Evolutionary conservation across 2,888 invertebrate genomes (phyloP).

Genomic region (Pterostichus niger): DNA sequence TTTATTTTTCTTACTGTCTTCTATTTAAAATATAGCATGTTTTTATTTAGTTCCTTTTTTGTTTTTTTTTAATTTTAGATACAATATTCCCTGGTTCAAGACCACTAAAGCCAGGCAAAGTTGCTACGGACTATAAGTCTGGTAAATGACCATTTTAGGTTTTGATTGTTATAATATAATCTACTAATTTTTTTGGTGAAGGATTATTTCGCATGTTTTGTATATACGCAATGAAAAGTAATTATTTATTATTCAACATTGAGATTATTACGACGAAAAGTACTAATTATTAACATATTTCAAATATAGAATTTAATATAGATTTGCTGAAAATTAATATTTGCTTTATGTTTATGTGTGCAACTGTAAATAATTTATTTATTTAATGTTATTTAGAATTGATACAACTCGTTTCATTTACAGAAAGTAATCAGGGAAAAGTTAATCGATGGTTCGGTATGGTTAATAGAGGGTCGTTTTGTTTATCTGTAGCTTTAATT

Average conservation of each 20-base stretch:
- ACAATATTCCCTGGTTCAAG: constrained; percentile 78
- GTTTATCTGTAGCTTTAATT: constrained; percentile 34
- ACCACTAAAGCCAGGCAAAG: constrained; percentile 77
- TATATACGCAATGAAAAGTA: constrained; percentile 29
- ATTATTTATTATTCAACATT: neutral
- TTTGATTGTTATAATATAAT: constrained; percentile 54
- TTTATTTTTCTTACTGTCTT: constrained; percentile 32
- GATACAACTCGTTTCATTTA: constrained; percentile 29
- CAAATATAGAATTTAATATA: neutral
- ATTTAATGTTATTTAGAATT: constrained; percentile 5
- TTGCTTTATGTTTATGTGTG: constrained; percentile 26
- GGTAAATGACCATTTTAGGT: constrained; percentile 76
- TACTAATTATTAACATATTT: neutral
- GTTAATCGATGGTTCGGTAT: constrained; percentile 55
- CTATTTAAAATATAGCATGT: constrained; percentile 28
- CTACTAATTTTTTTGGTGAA: constrained; percentile 45
- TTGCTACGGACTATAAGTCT: constrained; percentile 79
- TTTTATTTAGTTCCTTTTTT: constrained; percentile 59
- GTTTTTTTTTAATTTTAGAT: constrained; percentile 75
- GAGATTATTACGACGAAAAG: neutral
- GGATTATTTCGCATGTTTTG: constrained; percentile 61
- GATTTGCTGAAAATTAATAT: neutral
- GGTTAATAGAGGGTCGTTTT: constrained; percentile 11
- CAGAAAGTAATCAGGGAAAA: constrained; percentile 22
- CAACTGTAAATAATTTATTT: constrained; percentile 32